Evolutionary conservation across 2,888 invertebrate species (phyloP).

Genomic region (Norana najaformis): DNA sequence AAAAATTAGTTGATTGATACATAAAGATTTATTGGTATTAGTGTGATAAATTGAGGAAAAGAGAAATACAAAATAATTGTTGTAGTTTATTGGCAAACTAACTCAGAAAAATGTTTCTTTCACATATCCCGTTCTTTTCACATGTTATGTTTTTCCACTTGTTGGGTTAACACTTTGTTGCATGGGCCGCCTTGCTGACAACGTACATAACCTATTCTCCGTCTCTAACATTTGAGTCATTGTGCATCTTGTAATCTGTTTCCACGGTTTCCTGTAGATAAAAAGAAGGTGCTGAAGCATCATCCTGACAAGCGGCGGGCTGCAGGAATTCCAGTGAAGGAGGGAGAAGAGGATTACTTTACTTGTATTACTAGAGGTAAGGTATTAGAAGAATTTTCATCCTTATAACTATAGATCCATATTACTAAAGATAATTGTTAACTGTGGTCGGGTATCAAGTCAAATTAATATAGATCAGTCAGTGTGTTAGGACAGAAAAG

Average conservation of each 20-base stretch:
- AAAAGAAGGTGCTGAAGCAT: slow-evolving; percentile 85
- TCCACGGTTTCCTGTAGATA: slow-evolving; percentile 64
- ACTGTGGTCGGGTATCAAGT: background rate
- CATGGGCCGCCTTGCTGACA: background rate
- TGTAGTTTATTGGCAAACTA: background rate
- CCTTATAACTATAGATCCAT: background rate
- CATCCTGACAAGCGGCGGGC: slow-evolving; percentile 95
- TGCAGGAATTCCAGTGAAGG: slow-evolving; percentile 78
- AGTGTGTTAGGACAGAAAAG: background rate
- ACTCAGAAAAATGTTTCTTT: background rate
- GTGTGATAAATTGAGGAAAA: background rate
- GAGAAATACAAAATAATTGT: background rate
- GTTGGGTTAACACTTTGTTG: background rate
- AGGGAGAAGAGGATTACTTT: slow-evolving; percentile 87
- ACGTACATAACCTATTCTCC: background rate
- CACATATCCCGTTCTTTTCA: background rate
- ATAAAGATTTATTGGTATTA: background rate
- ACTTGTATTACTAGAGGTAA: slow-evolving; percentile 88
- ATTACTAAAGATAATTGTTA: background rate
- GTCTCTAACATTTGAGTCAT: background rate
- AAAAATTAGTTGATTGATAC: background rate
- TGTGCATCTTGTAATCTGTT: background rate
- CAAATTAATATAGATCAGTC: background rate
- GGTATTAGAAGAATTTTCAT: background rate
- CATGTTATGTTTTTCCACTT: background rate